Evolutionary conservation across 2,797 vertebrate species (phyloP).

Genomic region (Microchirus variegatus): DNA sequence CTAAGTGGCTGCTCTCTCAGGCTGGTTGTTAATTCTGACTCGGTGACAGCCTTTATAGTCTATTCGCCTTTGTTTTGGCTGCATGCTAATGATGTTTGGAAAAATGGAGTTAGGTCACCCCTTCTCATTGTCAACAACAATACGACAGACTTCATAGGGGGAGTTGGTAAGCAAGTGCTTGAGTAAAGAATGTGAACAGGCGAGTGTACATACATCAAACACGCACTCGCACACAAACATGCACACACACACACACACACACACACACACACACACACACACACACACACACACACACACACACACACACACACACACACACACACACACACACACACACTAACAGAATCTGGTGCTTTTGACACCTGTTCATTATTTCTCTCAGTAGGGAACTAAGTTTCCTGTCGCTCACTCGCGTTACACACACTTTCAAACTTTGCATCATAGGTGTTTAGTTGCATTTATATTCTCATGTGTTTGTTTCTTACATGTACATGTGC

Average conservation of each 20-base stretch:
- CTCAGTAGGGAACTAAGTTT: conserved; percentile 55
- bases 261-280: no score
- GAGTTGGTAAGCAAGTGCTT: conserved; percentile 28
- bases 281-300: no score
- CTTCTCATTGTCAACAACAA: conserved; percentile 39
- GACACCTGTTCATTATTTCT: conserved; percentile 76
- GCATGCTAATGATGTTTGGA: conserved; percentile 57
- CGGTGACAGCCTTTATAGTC: conserved; percentile 61
- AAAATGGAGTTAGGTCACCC: conserved; percentile 51
- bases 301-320: no score
- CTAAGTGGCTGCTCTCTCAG: conserved; percentile 51
- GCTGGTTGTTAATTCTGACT: conserved; percentile 60
- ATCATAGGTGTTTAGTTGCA: conserved; percentile 32
- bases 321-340: conserved; percentile 1
- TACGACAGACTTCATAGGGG: conserved; percentile 11
- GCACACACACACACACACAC: conserved; percentile 5
- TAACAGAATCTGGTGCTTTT: conserved; percentile 49
- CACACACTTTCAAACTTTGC: conserved; percentile 32
- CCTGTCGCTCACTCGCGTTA: conserved; percentile 55
- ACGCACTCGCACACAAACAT: no score
- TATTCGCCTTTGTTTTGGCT: conserved; percentile 57
- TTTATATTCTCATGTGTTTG: conserved; percentile 7
- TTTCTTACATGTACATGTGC: no score
- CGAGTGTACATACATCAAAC: conserved; percentile 2
- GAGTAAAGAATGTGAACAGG: background rate